A percentile compares a stretch with the other conserved stretches of the same genome.
Conservation (phyloP, 2,113 vertebrate genomes). For the Gobio gobio region DNA sequence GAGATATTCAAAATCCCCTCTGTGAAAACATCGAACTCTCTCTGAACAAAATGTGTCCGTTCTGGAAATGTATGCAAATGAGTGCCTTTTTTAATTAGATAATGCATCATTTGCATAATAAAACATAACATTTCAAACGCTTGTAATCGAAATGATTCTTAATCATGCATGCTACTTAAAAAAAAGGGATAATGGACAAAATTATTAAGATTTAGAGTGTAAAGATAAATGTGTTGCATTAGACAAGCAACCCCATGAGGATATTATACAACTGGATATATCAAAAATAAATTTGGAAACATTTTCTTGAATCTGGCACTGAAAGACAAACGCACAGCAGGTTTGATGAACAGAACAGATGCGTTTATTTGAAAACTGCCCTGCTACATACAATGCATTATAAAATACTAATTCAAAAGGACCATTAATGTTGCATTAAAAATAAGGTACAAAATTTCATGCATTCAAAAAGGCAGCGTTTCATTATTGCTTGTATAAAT, state of each 20-base stretch:
- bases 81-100: not conserved
- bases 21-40: no score
- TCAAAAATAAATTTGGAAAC: no score
- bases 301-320: not conserved
- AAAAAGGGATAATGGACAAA: no score
- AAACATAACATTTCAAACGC: not conserved
- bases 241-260: no score
- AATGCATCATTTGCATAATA: not conserved
- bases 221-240: no score
- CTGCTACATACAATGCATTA: conserved; percentile 69
- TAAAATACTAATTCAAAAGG: conserved; percentile 75
- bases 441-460: conserved; percentile 72
- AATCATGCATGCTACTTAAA: no score
- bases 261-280: no score
- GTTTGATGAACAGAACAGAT: conserved; percentile 23
- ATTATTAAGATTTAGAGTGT: no score
- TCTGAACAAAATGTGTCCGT: no score
- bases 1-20: no score
- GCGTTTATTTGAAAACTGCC: conserved; percentile 41
- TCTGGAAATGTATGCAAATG: not conserved
- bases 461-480: conserved; percentile 73
- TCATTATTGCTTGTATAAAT: conserved; percentile 69
- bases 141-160: not conserved
- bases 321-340: not conserved
- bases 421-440: conserved; percentile 63